These are phyloP conservation scores for Limosa lapponica DNA, from an alignment of 2,797 vertebrate genomes.

Conservation along the genomic window DNA sequence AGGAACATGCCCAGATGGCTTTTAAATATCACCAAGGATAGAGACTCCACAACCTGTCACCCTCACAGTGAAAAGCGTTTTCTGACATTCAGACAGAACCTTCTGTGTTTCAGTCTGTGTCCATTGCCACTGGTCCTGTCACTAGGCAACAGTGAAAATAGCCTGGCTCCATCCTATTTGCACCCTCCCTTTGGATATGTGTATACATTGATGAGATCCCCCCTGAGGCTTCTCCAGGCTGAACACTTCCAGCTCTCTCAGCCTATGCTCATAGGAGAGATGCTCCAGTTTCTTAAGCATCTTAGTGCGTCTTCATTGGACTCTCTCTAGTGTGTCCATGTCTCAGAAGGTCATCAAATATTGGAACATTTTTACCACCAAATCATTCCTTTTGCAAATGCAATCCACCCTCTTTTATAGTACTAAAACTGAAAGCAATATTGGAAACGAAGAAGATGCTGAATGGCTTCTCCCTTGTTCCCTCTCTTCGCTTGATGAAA, in stretches of 20 bases:
- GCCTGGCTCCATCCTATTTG: not conserved
- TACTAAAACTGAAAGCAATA: not conserved
- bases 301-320: fast-evolving
- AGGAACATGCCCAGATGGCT: fast-evolving
- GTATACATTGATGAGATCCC: not conserved
- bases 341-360: not conserved
- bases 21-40: not conserved
- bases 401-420: not conserved
- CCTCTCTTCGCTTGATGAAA: not conserved
- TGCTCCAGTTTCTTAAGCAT: not conserved
- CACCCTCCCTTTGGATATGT: not conserved
- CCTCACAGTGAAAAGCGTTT: not conserved
- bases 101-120: not conserved
- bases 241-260: not conserved
- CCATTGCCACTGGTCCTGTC: not conserved
- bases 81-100: not conserved
- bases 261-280: not conserved
- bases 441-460: not conserved
- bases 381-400: not conserved
- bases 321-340: not conserved
- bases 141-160: not conserved
- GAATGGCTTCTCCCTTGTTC: not conserved
- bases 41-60: not conserved
- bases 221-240: not conserved
- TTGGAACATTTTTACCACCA: not conserved